A percentile compares a stretch with the other conserved stretches of the same genome.
phyloP scores from a whole-genome alignment of 1,140 invertebrate genomes.

The Lycorma delicatula region DNA sequence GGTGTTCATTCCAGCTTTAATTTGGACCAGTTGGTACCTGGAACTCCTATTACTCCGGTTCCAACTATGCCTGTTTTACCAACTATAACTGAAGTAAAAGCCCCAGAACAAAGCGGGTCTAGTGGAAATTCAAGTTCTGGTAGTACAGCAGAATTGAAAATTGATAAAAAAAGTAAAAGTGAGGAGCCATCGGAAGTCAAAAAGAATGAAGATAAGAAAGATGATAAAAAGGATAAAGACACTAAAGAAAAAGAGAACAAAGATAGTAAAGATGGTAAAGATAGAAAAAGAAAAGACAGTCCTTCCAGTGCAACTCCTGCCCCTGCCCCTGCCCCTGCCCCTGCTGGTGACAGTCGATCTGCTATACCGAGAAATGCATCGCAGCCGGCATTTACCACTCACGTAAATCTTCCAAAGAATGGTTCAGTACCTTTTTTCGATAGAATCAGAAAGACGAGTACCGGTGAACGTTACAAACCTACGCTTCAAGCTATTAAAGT shows the following conservation, averaged over 20 bases:
- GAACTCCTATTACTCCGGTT: constrained; percentile 55
- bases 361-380: constrained; percentile 68
- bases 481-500: constrained; percentile 66
- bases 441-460: constrained; percentile 67
- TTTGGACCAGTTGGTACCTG: constrained; percentile 61
- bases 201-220: constrained; percentile 23
- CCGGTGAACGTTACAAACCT: constrained; percentile 66
- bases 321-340: too few species aligned
- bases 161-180: constrained; percentile 17
- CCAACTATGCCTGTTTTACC: constrained; percentile 79
- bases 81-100: constrained; percentile 73
- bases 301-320: too few species aligned
- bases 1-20: constrained; percentile 75
- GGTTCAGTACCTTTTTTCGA: constrained; percentile 82
- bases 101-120: constrained; percentile 51
- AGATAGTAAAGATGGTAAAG: too few species aligned
- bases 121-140: constrained; percentile 39
- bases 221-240: constrained; percentile 17
- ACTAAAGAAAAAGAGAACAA: constrained; percentile 12
- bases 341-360: background rate
- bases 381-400: constrained; percentile 73
- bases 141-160: constrained; percentile 20
- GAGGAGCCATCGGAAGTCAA: constrained; percentile 15
- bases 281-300: too few species aligned
- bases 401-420: constrained; percentile 73